Evolutionary conservation across 2,113 vertebrate species (phyloP).

Genomic region (Neolamprologus sp.): DNA sequence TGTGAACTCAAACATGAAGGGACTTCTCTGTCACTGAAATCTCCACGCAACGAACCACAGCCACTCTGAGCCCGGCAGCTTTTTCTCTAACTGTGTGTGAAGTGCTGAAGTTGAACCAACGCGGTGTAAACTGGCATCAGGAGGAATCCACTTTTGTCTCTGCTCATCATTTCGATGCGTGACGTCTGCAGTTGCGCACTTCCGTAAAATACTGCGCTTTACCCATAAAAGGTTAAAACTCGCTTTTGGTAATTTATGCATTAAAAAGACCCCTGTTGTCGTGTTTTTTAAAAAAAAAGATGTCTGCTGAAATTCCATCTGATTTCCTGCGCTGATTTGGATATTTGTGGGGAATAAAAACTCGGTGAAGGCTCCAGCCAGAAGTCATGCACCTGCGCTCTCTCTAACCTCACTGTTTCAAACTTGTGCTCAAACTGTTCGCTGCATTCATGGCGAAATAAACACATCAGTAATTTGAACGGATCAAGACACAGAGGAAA

Average conservation of each 20-base stretch:
- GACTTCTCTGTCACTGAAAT: background rate
- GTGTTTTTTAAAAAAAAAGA: background rate
- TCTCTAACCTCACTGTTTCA: background rate
- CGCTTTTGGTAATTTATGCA: background rate
- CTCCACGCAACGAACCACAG: background rate
- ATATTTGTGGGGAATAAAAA: constrained; percentile 9
- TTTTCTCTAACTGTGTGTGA: background rate
- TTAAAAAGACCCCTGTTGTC: background rate
- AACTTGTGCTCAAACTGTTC: background rate
- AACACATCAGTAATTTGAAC: background rate
- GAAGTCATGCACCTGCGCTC: constrained; percentile 2
- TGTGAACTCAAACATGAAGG: background rate
- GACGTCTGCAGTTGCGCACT: constrained; percentile 24
- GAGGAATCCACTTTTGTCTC: background rate
- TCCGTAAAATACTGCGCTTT: background rate
- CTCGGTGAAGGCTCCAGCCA: background rate
- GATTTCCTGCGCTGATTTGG: background rate
- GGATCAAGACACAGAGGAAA: background rate
- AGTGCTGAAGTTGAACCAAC: constrained; percentile 1
- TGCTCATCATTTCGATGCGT: background rate
- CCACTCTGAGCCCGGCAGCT: background rate
- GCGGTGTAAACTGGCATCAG: background rate
- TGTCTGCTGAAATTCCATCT: background rate
- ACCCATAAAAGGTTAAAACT: constrained; percentile 15
- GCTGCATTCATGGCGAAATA: background rate